Evolutionary conservation across 2,113 vertebrate species (phyloP).

Genomic region (Shinisaurus crocodilurus): DNA sequence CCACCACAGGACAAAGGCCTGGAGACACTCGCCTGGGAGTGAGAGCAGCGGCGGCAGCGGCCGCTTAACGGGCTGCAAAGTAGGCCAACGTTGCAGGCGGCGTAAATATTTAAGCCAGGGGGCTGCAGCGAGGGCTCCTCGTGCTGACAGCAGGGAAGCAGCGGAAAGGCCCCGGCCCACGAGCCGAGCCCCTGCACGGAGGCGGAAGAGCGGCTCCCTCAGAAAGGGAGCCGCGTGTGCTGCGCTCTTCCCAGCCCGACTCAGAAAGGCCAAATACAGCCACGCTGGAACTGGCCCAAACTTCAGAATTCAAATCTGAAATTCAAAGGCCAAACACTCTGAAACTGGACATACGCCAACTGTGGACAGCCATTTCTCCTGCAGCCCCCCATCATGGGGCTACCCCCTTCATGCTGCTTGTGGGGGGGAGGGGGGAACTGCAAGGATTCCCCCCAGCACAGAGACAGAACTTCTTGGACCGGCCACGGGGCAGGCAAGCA

Average conservation of each 20-base stretch:
- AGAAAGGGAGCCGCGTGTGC: neutral
- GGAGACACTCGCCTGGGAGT: neutral
- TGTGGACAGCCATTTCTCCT: no score
- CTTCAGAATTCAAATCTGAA: neutral
- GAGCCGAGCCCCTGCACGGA: accelerated
- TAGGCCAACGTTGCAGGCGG: constrained; percentile 59
- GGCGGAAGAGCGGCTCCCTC: neutral
- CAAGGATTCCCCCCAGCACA: no score
- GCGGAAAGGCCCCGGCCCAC: neutral
- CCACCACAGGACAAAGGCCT: neutral
- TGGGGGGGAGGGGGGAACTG: no score
- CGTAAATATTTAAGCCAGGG: constrained; percentile 67
- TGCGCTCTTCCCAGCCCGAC: no score
- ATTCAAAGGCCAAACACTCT: no score
- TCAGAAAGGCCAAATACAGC: no score
- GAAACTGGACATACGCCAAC: no score
- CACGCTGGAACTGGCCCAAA: neutral
- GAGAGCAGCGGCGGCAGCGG: constrained; percentile 19
- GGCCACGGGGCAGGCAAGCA: no score
- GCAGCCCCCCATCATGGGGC: no score
- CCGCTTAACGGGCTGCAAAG: constrained; percentile 66
- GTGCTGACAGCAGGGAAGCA: neutral
- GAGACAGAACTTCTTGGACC: no score
- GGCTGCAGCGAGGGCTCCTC: neutral
- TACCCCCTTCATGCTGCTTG: neutral